Conservation (phyloP, 2,888 invertebrate species). For the Odontocolon sp. region DNA sequence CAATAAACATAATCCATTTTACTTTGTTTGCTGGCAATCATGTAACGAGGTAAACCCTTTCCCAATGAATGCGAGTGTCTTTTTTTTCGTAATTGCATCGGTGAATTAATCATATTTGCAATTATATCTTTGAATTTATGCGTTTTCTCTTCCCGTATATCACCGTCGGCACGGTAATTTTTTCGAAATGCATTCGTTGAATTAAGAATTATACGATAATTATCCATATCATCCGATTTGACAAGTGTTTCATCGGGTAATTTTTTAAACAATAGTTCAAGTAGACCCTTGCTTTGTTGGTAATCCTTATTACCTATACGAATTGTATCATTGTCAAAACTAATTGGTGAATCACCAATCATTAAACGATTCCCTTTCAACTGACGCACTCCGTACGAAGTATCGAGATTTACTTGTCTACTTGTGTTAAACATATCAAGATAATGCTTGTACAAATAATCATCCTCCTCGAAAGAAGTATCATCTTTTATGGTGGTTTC, state of each 20-base stretch:
- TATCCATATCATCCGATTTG: slow-evolving; percentile 14
- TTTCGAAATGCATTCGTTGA: slow-evolving; percentile 55
- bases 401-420: slow-evolving; percentile 31
- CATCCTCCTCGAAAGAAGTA: slow-evolving; percentile 66
- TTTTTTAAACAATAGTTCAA: slow-evolving; percentile 57
- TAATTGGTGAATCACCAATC: slow-evolving; percentile 46
- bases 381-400: slow-evolving; percentile 51
- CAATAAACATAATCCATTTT: slow-evolving; percentile 28
- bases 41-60: not conserved
- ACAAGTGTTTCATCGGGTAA: slow-evolving; percentile 11
- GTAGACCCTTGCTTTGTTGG: slow-evolving; percentile 42
- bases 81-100: not conserved
- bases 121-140: not conserved
- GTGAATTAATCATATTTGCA: not conserved
- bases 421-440: slow-evolving; percentile 3
- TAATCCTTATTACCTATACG: slow-evolving; percentile 31
- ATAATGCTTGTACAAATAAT: slow-evolving; percentile 66
- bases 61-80: not conserved
- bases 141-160: slow-evolving; percentile 16
- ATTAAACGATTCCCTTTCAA: slow-evolving; percentile 36
- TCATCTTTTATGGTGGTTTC: slow-evolving; percentile 75
- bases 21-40: not conserved
- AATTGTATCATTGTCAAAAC: slow-evolving; percentile 30
- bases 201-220: slow-evolving; percentile 50
- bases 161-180: slow-evolving; percentile 15